Evolutionary conservation across 2,888 invertebrate genomes (phyloP).

Genomic region (Amphipoea oculea): DNA sequence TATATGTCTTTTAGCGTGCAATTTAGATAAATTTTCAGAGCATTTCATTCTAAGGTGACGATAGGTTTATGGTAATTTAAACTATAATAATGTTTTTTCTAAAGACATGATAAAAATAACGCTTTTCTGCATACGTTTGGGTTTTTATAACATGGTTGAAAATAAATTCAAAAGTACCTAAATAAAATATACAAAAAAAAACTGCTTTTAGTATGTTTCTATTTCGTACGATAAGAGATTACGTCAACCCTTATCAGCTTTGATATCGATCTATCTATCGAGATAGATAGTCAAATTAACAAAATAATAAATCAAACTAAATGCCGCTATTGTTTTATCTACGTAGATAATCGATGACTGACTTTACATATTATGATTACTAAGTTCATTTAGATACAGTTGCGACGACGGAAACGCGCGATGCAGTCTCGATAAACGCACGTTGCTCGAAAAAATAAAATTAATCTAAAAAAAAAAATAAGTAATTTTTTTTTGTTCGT

Average conservation of each 20-base stretch:
- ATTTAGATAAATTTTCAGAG: too few species aligned
- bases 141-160: not conserved
- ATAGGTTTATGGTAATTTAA: too few species aligned
- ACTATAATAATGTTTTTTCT: too few species aligned
- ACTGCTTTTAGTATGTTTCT: not conserved
- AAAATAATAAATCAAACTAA: conserved; percentile 54
- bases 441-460: not conserved
- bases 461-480: not conserved
- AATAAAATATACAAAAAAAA: not conserved
- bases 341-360: conserved; percentile 47
- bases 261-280: conserved; percentile 44
- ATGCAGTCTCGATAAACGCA: not conserved
- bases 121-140: not conserved
- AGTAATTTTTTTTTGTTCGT: not conserved
- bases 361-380: conserved; percentile 28
- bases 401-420: conserved; percentile 1
- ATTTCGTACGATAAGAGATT: conserved; percentile 28
- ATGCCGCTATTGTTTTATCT: conserved; percentile 63
- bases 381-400: conserved; percentile 51
- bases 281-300: conserved; percentile 60
- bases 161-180: not conserved
- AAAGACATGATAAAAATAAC: not conserved
- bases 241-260: conserved; percentile 60
- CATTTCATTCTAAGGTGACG: too few species aligned
- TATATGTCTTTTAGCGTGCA: too few species aligned